phyloP scores from a whole-genome alignment of 1,140 invertebrate genomes.

The Polyergus mexicanus region DNA sequence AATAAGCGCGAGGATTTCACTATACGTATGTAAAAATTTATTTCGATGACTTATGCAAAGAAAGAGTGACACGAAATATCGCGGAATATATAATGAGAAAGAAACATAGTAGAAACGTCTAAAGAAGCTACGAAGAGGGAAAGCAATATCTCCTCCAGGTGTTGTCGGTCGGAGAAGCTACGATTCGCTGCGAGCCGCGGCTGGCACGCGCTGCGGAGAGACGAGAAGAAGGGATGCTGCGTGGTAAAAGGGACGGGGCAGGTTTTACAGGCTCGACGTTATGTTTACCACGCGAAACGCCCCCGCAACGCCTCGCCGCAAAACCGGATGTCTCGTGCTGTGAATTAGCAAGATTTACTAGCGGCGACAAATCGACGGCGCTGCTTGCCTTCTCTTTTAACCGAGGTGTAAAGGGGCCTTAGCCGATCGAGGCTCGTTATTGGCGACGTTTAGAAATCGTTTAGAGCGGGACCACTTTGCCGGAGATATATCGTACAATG shows the following conservation, averaged over 20 bases:
- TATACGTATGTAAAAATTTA: conserved; percentile 6
- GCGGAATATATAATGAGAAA: conserved; percentile 19
- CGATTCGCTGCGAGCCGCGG: conserved; percentile 5
- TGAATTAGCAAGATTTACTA: conserved; percentile 79
- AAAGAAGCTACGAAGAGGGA: conserved; percentile 19
- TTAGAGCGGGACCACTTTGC: conserved; percentile 68
- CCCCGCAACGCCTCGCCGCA: conserved; percentile 71
- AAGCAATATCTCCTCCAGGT: conserved; percentile 60
- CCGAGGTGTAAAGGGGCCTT: conserved; percentile 60
- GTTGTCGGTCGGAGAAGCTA: conserved; percentile 32
- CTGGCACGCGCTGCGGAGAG: conserved; percentile 58
- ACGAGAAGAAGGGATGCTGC: conserved; percentile 59
- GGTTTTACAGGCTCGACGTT: conserved; percentile 77
- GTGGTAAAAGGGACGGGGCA: conserved; percentile 46
- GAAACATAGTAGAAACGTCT: not conserved
- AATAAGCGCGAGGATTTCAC: not conserved
- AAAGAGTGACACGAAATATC: not conserved
- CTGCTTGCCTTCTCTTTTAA: conserved; percentile 67
- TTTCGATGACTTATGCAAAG: not conserved
- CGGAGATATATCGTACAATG: conserved; percentile 53
- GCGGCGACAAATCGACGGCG: conserved; percentile 77
- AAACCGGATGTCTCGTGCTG: conserved; percentile 83
- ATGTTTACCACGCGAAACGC: conserved; percentile 84
- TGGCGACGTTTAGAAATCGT: conserved; percentile 69
- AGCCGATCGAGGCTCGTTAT: conserved; percentile 70